Conservation (phyloP, 2,113 vertebrate species). For the Dipodomys stephensi region DNA sequence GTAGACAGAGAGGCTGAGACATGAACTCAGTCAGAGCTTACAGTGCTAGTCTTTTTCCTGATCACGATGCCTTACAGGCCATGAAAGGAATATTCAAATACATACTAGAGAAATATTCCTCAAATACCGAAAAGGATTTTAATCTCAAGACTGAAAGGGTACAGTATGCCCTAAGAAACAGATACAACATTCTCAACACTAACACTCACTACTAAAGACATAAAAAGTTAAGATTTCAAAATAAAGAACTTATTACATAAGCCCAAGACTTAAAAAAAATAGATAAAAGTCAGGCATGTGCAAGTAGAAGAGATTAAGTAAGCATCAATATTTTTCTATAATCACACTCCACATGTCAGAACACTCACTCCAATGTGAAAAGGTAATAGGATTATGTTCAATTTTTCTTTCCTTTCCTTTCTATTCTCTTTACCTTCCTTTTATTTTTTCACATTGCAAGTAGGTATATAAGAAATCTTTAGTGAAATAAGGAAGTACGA, state of each 20-base stretch:
- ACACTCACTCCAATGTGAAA: not conserved
- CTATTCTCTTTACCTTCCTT: not conserved
- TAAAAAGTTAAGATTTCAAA: slow-evolving; percentile 38
- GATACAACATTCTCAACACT: slow-evolving; percentile 19
- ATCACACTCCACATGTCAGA: not conserved
- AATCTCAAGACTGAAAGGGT: not conserved
- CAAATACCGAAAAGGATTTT: not conserved
- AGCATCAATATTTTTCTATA: slow-evolving; percentile 25
- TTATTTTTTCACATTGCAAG: not conserved
- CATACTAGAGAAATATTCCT: not conserved
- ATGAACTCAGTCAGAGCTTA: not conserved
- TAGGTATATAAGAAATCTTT: not conserved
- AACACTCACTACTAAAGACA: not conserved
- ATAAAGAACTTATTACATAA: slow-evolving; percentile 15
- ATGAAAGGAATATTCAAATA: slow-evolving; percentile 5
- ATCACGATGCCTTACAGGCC: not conserved
- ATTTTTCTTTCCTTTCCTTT: not conserved
- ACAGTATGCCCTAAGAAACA: slow-evolving; percentile 1
- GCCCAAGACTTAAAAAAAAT: not conserved
- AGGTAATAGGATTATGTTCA: not conserved
- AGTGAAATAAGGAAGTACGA: slow-evolving; percentile 26
- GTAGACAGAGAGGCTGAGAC: not conserved
- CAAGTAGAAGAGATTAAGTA: not conserved
- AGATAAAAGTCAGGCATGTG: not conserved
- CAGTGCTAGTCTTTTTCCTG: slow-evolving; percentile 6